A percentile compares a stretch with the other conserved stretches of the same genome.
These are phyloP conservation scores for Vipera ursinii DNA, from an alignment of 2,797 vertebrate species.

Conservation along the genomic window DNA sequence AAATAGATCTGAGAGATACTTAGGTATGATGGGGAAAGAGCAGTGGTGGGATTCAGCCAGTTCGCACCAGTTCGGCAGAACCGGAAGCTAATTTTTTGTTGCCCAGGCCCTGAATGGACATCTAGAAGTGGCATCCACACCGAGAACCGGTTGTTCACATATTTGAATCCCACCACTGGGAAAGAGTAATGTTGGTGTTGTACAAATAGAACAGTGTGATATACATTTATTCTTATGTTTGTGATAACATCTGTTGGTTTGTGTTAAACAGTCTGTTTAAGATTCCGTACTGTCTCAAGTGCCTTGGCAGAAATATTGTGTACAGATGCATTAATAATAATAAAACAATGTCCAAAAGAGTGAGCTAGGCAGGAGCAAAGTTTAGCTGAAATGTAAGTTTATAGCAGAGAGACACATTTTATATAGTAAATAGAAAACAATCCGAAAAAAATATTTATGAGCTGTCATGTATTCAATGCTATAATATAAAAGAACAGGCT, in stretches of 20 bases:
- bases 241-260: background rate
- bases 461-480: conserved; percentile 11
- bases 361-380: background rate
- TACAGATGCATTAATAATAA: background rate
- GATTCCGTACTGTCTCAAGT: background rate
- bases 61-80: no score
- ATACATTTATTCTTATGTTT: background rate
- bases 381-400: conserved; percentile 10
- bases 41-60: no score
- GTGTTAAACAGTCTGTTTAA: background rate
- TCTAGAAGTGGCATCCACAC: no score
- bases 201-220: background rate
- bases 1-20: background rate
- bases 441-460: conserved; percentile 16
- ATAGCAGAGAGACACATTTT: background rate
- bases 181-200: background rate
- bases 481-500: conserved; percentile 32
- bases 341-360: background rate
- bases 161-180: no score
- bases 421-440: background rate
- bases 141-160: no score
- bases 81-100: no score
- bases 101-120: no score
- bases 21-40: background rate
- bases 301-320: background rate